These are phyloP conservation scores for Macropus fuliginosus DNA, from an alignment of 2,797 vertebrate species.

Conservation along the genomic window DNA sequence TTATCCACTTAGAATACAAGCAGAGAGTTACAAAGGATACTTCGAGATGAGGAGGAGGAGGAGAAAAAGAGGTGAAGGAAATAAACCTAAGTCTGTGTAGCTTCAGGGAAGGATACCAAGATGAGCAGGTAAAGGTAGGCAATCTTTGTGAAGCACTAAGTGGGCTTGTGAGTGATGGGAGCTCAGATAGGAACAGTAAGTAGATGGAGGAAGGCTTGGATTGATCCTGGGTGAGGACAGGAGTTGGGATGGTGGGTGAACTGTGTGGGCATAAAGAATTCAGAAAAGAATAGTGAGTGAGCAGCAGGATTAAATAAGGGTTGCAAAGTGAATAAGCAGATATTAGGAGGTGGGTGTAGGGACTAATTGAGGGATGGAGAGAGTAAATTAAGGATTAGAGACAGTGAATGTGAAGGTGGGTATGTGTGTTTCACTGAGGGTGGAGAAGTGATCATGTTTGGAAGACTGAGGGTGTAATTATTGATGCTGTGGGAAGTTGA, in stretches of 20 bases:
- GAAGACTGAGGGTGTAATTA: neutral
- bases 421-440: neutral
- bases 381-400: neutral
- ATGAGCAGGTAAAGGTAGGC: neutral
- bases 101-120: neutral
- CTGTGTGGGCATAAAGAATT: neutral
- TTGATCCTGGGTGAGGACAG: neutral
- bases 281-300: neutral
- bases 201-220: neutral
- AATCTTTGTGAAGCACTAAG: neutral
- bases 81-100: neutral
- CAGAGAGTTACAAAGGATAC: neutral
- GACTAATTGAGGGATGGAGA: neutral
- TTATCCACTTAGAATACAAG: neutral
- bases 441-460: neutral
- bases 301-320: neutral
- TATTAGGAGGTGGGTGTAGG: neutral
- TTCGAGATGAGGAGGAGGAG: neutral
- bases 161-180: neutral
- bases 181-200: neutral
- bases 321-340: neutral
- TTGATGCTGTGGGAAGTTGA: neutral
- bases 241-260: neutral
- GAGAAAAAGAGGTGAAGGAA: neutral
- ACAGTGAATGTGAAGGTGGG: neutral